Conservation (phyloP, 1,140 invertebrate genomes). For the Augochlora pura region DNA sequence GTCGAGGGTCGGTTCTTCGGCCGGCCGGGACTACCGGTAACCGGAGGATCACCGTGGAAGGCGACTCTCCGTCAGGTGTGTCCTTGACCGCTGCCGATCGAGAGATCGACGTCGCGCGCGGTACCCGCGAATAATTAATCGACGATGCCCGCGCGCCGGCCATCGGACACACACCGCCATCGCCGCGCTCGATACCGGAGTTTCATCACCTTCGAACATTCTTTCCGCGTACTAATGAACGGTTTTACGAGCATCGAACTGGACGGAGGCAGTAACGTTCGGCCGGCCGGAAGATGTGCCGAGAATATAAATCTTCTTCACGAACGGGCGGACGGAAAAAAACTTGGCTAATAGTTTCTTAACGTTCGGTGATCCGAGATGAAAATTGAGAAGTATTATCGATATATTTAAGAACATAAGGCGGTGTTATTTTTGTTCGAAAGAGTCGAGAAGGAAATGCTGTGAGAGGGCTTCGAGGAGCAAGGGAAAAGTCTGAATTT, state of each 20-base stretch:
- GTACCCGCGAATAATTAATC: constrained; percentile 45
- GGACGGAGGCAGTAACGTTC: background rate
- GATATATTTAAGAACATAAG: no score
- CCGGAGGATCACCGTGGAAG: constrained; percentile 10
- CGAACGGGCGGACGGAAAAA: no score
- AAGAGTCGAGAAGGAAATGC: no score
- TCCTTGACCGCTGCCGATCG: constrained; percentile 55
- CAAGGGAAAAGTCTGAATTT: no score
- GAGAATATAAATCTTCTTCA: no score
- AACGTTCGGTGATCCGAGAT: no score
- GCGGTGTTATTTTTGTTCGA: no score
- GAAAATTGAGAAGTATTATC: no score
- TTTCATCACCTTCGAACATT: constrained; percentile 11
- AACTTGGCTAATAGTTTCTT: no score
- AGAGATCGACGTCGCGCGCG: constrained; percentile 27
- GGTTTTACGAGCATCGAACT: background rate
- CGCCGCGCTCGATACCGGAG: background rate
- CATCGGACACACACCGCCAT: background rate
- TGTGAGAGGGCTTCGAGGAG: no score
- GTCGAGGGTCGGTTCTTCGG: constrained; percentile 53
- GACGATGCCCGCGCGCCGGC: constrained; percentile 35
- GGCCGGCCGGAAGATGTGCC: no score
- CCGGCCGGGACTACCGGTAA: constrained; percentile 28
- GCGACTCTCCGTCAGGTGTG: constrained; percentile 56
- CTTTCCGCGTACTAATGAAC: background rate